Conservation (phyloP, 2,113 vertebrate genomes). For the Recurvirostra avosetta region DNA sequence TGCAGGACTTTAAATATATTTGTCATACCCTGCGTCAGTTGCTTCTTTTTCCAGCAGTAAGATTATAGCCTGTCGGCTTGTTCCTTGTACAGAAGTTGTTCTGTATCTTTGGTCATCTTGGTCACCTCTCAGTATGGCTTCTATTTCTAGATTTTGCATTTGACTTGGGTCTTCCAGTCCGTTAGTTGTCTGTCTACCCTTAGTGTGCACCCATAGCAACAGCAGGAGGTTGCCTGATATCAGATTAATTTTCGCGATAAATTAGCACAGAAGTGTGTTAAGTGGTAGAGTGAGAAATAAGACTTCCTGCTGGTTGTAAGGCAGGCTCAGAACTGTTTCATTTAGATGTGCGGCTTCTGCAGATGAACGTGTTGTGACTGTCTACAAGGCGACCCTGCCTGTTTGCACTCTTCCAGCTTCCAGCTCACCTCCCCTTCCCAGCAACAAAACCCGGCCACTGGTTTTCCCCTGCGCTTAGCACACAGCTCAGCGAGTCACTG, state of each 20-base stretch:
- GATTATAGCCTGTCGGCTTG: not conserved
- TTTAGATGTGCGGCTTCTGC: not conserved
- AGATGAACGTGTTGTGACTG: not conserved
- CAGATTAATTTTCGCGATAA: not conserved
- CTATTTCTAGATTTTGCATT: not conserved
- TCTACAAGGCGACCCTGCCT: not conserved
- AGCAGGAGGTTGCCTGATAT: not conserved
- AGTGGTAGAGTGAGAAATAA: not conserved
- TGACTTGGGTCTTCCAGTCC: not conserved
- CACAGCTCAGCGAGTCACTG: not conserved
- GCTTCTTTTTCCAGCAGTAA: not conserved
- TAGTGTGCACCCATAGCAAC: not conserved
- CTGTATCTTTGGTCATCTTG: not conserved
- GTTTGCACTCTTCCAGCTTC: not conserved
- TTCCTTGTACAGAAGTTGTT: not conserved
- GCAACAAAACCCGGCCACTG: fast-evolving
- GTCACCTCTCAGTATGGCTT: not conserved
- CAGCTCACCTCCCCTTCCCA: not conserved
- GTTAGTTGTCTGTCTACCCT: not conserved
- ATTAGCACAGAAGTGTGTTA: not conserved
- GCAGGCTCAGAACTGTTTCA: not conserved
- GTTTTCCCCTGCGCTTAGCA: fast-evolving
- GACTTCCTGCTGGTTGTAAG: not conserved
- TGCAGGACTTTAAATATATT: not conserved
- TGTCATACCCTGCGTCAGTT: not conserved